phyloP scores from a whole-genome alignment of 2,113 vertebrate species.

The Taurulus bubalis region DNA sequence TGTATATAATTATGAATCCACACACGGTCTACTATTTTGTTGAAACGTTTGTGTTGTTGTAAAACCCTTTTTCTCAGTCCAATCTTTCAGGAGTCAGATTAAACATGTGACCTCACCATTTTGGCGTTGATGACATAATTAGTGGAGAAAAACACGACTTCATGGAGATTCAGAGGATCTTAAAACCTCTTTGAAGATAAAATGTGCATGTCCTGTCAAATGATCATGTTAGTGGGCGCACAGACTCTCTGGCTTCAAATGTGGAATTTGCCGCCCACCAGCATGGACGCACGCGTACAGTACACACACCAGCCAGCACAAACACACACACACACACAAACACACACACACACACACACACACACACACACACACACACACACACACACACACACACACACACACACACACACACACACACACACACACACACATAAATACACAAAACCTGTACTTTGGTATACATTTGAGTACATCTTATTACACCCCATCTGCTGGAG shows the following conservation, averaged over 20 bases:
- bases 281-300: conserved; percentile 24
- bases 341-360: conserved; percentile 1
- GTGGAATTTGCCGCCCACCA: conserved; percentile 52
- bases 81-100: conserved; percentile 10
- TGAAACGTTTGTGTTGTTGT: conserved; percentile 8
- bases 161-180: conserved; percentile 35
- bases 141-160: conserved; percentile 28
- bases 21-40: not conserved
- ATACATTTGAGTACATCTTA: not conserved
- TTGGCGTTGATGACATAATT: conserved; percentile 41
- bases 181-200: conserved; percentile 30
- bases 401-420: conserved; percentile 22
- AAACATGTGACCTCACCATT: conserved; percentile 11
- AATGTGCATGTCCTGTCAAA: conserved; percentile 51
- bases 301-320: conserved; percentile 22
- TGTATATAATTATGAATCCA: not conserved
- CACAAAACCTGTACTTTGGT: not conserved
- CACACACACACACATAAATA: not conserved
- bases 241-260: conserved; percentile 53
- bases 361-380: not conserved
- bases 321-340: conserved; percentile 7
- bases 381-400: not conserved
- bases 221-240: conserved; percentile 48
- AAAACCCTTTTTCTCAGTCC: conserved; percentile 1
- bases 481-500: not conserved